phyloP scores from a whole-genome alignment of 2,888 invertebrate species.

The Priocnemis perturbator region DNA sequence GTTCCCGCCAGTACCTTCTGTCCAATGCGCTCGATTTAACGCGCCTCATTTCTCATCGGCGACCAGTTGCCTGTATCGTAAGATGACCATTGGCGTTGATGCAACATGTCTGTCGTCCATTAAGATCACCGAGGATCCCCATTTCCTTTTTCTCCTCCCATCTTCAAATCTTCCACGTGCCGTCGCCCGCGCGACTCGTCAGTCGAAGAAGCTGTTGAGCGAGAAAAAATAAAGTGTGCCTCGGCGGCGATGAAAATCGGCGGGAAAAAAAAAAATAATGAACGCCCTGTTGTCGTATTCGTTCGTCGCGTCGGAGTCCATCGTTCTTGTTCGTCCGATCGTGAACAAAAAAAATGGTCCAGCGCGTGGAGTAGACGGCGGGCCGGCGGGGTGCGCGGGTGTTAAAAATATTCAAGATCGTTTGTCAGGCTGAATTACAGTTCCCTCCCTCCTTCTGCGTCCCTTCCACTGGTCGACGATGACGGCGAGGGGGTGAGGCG shows the following conservation, averaged over 20 bases:
- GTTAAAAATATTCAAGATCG: slow-evolving; percentile 73
- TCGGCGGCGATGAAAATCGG: too few species aligned
- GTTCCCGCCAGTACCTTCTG: slow-evolving; percentile 62
- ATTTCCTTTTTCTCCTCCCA: too few species aligned
- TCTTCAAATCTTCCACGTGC: too few species aligned
- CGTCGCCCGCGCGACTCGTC: too few species aligned
- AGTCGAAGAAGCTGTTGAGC: too few species aligned
- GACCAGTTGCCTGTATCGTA: slow-evolving; percentile 22
- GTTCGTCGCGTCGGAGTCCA: slow-evolving; percentile 37
- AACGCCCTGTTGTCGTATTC: too few species aligned
- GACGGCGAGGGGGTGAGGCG: slow-evolving; percentile 13
- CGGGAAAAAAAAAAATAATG: too few species aligned
- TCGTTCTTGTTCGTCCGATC: slow-evolving; percentile 53
- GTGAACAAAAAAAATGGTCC: slow-evolving; percentile 46
- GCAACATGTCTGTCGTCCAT: too few species aligned
- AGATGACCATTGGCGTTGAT: slow-evolving; percentile 24
- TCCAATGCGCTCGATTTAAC: slow-evolving; percentile 63
- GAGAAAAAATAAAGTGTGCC: too few species aligned
- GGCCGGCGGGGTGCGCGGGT: slow-evolving; percentile 52
- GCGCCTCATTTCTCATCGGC: slow-evolving; percentile 56
- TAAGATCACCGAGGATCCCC: neutral
- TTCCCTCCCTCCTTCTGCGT: slow-evolving; percentile 14
- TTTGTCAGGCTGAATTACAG: slow-evolving; percentile 70
- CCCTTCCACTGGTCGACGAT: slow-evolving; percentile 31
- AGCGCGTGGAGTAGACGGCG: slow-evolving; percentile 41